Base-by-base conservation (phyloP, 1,140 invertebrate genomes). In the Drosophila bipectinata region DNA sequence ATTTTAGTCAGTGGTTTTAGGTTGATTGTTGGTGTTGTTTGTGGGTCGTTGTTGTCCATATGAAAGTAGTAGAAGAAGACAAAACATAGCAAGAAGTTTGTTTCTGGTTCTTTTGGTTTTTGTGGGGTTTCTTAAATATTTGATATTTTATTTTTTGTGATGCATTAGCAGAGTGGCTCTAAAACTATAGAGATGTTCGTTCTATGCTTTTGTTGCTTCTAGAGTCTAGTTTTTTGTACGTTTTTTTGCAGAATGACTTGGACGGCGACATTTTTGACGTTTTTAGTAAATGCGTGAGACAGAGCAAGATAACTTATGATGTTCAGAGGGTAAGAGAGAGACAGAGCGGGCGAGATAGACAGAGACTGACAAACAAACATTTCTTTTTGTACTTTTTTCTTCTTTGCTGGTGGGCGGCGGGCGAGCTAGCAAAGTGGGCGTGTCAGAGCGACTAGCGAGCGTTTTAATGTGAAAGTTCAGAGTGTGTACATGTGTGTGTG, bases 251-350 rank as follows among this genome's bases (percentile, higher is more conserved):
- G 34, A 30, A 76, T 68, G 73, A 61, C 59, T 78, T 54, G 81
- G 72, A 77, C 77, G 76, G 83, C 82, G 79, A 87, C 82, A 24
- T 68, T 34, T 55, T 75, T 81, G 64, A 85, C 82, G 60, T 82
- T 87, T 83, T 87, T 87, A 87, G 82, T 87, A 82, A 66, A 88
- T 87, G 83, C 78, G 80, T 75, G 71, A 66, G 60, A 74, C 52
- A 57, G 75, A 66, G 26, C 26, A 51, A 72, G 26, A 66, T 39
- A 57, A 48, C 61, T 74, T 61, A 72, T 73, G 69, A 61, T 62
- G 14, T 73, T 73, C 30, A 67, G 45, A 57, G 48, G 64, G 30
- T 57, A 34, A 53, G 60, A 76, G 18, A 64, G 30, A 49, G 18
- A 69, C 34, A 37, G 28, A 47, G 59, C 39, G 8, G 34, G 24